Percentiles rank a stretch among this genome's conserved stretches.
phyloP scores from a whole-genome alignment of 2,113 vertebrate species.

The Entomyzon cyanotis region DNA sequence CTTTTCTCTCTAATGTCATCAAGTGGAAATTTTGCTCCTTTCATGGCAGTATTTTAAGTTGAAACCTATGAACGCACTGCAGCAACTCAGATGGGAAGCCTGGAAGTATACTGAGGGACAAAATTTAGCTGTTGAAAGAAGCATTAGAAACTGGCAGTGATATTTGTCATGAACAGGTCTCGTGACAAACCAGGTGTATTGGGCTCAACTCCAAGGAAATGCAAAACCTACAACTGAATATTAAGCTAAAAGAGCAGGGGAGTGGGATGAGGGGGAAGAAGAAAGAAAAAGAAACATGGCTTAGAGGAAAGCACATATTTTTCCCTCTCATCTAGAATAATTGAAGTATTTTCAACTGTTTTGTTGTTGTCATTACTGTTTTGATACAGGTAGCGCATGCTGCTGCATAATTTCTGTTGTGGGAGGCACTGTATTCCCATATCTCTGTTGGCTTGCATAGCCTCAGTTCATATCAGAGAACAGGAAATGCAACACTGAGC shows the following conservation, averaged over 20 bases:
- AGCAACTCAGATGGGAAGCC: not conserved
- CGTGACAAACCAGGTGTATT: not conserved
- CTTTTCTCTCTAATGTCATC: not conserved
- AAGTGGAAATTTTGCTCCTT: not conserved
- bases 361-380: not conserved
- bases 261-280: too few species aligned
- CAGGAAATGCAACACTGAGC: not conserved
- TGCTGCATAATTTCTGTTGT: too few species aligned
- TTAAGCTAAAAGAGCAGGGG: not conserved
- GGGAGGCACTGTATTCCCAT: fast-evolving
- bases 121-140: not conserved
- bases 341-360: not conserved
- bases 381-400: not conserved
- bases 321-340: not conserved
- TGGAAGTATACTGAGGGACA: not conserved
- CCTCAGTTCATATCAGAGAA: not conserved
- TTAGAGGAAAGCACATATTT: not conserved
- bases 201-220: not conserved
- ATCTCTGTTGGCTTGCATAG: not conserved
- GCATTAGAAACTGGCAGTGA: not conserved
- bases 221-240: not conserved
- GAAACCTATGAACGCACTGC: not conserved
- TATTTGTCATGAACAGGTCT: not conserved
- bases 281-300: not conserved
- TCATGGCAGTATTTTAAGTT: not conserved